These are phyloP conservation scores for Paratilapia polleni DNA, from an alignment of 2,113 vertebrate species.

Conservation along the genomic window DNA sequence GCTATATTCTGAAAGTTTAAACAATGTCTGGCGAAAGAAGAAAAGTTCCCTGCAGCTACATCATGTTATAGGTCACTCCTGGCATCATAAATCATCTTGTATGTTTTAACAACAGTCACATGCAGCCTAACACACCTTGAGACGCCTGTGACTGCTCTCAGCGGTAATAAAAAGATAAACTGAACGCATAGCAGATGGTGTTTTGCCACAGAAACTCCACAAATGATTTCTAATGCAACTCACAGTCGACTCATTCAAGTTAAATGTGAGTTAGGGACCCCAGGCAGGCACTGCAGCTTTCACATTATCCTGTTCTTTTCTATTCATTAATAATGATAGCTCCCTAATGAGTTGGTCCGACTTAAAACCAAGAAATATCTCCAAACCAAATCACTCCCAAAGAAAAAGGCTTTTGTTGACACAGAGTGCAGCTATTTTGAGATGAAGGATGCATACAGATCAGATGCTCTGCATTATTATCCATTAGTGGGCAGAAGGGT, in stretches of 20 bases:
- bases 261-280: conserved; percentile 41
- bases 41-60: conserved; percentile 20
- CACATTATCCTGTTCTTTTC: conserved; percentile 35
- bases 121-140: conserved; percentile 14
- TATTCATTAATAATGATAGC: conserved; percentile 49
- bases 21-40: conserved; percentile 22
- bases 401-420: conserved; percentile 14
- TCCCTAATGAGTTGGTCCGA: conserved; percentile 38
- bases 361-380: conserved; percentile 21
- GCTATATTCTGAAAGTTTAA: conserved; percentile 35
- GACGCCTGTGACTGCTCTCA: conserved; percentile 36
- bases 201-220: conserved; percentile 20
- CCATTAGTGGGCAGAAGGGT: background rate
- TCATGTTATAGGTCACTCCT: conserved; percentile 27
- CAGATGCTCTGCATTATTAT: conserved; percentile 27
- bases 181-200: conserved; percentile 47
- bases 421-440: conserved; percentile 40
- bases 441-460: conserved; percentile 40
- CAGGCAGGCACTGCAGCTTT: background rate
- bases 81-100: conserved; percentile 46
- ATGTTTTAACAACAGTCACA: conserved; percentile 29
- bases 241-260: conserved; percentile 13
- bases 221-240: conserved; percentile 41
- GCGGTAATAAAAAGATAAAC: conserved; percentile 43
- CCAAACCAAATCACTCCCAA: background rate